Evolutionary conservation across 2,797 vertebrate species (phyloP).

Genomic region (Coracias cyanogaster): DNA sequence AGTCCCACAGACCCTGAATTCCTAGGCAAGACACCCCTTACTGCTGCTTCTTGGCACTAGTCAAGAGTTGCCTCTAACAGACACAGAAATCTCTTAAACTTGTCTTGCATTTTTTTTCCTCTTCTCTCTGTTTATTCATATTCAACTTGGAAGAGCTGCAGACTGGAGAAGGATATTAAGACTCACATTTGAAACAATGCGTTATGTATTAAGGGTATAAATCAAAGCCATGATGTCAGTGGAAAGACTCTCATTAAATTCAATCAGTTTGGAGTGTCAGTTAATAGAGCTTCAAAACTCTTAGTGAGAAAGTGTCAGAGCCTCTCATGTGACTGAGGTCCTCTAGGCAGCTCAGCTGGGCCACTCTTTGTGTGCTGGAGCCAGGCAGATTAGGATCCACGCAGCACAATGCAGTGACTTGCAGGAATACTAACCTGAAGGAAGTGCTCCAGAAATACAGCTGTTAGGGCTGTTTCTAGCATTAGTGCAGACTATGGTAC

Average conservation of each 20-base stretch:
- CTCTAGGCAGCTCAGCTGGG: neutral
- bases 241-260: slow-evolving; percentile 24
- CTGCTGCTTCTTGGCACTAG: neutral
- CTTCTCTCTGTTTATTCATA: neutral
- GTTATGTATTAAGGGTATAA: neutral
- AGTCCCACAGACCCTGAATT: neutral
- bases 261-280: neutral
- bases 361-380: neutral
- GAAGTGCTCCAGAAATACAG: neutral
- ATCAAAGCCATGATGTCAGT: slow-evolving; percentile 39
- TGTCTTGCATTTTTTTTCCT: neutral
- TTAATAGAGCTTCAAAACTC: neutral
- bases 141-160: slow-evolving; percentile 30
- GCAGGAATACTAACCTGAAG: neutral
- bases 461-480: neutral
- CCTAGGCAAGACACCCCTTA: neutral
- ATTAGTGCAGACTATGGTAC: neutral
- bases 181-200: slow-evolving; percentile 6
- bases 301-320: neutral
- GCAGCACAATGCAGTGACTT: neutral
- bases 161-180: neutral
- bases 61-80: neutral
- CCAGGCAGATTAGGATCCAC: neutral
- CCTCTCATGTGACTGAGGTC: neutral
- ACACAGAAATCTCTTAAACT: neutral